These are phyloP conservation scores for Muscicapa comitata DNA, from an alignment of 2,797 vertebrate genomes.

Conservation along the genomic window DNA sequence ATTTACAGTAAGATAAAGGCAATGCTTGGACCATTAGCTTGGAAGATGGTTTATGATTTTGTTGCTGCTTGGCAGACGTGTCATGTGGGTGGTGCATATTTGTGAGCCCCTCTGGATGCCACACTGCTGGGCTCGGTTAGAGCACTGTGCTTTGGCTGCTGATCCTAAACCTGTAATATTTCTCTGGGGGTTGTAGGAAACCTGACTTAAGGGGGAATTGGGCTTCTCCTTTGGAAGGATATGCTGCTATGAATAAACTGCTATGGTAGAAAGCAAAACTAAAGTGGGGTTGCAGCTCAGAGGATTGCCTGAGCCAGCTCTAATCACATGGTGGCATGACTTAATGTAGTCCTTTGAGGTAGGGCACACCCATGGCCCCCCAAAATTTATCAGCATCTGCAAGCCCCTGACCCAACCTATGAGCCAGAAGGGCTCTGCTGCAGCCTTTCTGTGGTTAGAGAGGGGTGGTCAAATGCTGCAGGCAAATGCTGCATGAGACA, in stretches of 20 bases:
- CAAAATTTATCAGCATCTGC: no score
- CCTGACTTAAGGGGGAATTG: not conserved
- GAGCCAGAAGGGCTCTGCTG: not conserved
- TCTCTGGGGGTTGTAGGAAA: not conserved
- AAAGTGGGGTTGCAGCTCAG: not conserved
- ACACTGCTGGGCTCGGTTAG: not conserved
- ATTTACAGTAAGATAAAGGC: not conserved
- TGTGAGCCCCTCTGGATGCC: not conserved
- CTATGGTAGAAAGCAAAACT: not conserved
- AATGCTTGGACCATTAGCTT: not conserved
- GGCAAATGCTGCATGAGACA: not conserved
- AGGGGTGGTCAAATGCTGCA: not conserved
- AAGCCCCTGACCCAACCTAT: fast-evolving
- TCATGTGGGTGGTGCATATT: fast-evolving
- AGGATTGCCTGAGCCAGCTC: not conserved
- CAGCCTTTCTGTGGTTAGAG: not conserved
- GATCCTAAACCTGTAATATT: not conserved
- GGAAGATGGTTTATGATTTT: not conserved
- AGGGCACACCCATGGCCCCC: fast-evolving
- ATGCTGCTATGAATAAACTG: not conserved
- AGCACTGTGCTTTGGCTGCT: not conserved
- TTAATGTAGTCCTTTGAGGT: not conserved
- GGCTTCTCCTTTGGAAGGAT: not conserved
- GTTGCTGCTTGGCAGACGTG: not conserved
- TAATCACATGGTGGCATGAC: fast-evolving